phyloP scores from a whole-genome alignment of 2,797 vertebrate species.

The Microctenopoma lineatum region DNA sequence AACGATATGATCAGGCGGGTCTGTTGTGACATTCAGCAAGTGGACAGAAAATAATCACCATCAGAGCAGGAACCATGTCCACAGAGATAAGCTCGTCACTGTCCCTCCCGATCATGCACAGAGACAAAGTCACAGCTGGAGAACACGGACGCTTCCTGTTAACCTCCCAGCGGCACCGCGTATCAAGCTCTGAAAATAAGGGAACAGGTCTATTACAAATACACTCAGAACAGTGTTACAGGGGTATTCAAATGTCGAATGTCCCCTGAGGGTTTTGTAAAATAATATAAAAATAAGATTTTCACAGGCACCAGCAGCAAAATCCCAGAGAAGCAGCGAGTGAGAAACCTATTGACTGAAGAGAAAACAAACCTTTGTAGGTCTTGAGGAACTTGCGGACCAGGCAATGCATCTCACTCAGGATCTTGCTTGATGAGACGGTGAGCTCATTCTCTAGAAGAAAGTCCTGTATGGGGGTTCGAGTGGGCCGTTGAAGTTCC shows the following conservation, averaged over 20 bases:
- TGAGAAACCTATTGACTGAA: not conserved
- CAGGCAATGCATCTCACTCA: conserved; percentile 49
- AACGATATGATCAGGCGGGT: no score
- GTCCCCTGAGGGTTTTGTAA: no score
- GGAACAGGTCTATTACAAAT: not conserved
- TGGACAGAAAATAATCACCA: conserved; percentile 50
- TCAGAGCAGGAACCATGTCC: conserved; percentile 87
- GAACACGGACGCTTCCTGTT: conserved; percentile 71
- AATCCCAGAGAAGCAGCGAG: no score
- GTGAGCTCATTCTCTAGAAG: conserved; percentile 59
- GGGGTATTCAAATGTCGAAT: no score
- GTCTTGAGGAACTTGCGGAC: conserved; percentile 69
- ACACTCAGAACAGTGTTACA: no score
- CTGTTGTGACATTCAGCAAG: no score
- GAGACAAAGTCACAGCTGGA: conserved; percentile 88
- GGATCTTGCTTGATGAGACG: conserved; percentile 65
- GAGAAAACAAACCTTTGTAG: conserved; percentile 59
- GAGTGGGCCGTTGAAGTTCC: conserved; percentile 32
- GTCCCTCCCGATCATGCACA: conserved; percentile 67
- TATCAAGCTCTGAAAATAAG: conserved; percentile 32
- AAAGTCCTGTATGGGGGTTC: conserved; percentile 58
- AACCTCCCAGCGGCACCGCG: conserved; percentile 56
- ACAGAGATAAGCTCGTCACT: conserved; percentile 80
- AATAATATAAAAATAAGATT: no score
- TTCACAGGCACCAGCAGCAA: no score